Percentiles rank a stretch among this genome's conserved stretches.
phyloP scores from a whole-genome alignment of 2,113 vertebrate genomes.

The Pterocles burchelli region DNA sequence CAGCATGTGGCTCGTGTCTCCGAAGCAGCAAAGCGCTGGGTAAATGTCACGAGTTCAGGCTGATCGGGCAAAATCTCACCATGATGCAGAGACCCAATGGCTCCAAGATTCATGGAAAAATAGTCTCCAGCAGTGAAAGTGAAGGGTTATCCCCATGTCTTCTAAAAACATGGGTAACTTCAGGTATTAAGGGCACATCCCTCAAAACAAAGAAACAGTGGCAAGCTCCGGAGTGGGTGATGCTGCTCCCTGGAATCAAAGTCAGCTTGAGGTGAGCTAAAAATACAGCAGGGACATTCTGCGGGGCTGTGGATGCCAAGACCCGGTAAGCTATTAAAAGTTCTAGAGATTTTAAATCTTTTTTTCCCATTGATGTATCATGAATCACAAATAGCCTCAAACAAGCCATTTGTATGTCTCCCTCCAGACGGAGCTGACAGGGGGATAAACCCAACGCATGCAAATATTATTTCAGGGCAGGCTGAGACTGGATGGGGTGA shows the following conservation, averaged over 20 bases:
- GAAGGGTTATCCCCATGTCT: neutral
- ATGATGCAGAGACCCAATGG: neutral
- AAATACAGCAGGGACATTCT: neutral
- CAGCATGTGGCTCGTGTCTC: neutral
- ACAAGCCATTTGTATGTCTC: conserved; percentile 27
- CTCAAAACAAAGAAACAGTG: neutral
- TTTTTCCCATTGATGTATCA: neutral
- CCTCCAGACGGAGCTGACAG: conserved; percentile 52
- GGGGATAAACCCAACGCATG: conserved; percentile 23
- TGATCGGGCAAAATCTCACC: neutral
- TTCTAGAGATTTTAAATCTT: conserved; percentile 21
- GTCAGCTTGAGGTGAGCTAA: conserved; percentile 10
- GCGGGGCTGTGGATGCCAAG: neutral
- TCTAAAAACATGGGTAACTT: neutral
- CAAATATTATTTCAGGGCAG: conserved; percentile 49
- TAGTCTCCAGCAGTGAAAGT: neutral
- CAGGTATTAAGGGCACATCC: neutral
- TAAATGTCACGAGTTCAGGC: neutral
- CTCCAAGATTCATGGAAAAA: neutral
- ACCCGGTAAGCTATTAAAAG: neutral
- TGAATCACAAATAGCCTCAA: conserved; percentile 53
- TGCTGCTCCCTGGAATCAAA: neutral
- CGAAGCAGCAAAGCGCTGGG: neutral
- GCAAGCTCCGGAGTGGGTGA: neutral
- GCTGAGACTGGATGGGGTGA: conserved; percentile 43